Base-by-base conservation (phyloP, 2,113 vertebrate species). In the Hemichromis elongatus region DNA sequence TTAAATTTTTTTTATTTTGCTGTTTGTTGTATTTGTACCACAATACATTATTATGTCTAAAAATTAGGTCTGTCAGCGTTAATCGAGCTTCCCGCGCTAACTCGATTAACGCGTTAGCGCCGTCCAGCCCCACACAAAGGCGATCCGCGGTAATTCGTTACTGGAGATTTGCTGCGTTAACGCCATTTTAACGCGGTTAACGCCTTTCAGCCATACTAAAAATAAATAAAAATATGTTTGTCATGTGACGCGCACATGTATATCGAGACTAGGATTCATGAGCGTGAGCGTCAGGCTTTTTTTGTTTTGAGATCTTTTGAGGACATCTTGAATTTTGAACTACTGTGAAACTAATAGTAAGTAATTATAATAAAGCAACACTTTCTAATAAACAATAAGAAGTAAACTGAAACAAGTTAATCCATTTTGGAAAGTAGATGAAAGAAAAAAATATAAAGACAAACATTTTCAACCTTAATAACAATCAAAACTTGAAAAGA, bases 361-460 rank as follows among this genome's bases (percentile, higher is more conserved):
- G 0, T 24, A 68, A 24, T 6, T 14, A 0, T 42, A 70, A 45
- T 0, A 68, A 68, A 68, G 40, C 63, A 9, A 21, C 37, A 13
- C 59, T 54, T 37, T 53, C 28, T 73, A 30, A 30, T 13, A 53
- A n/a, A 33, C 24, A 53, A 28, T 28, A 35, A 78, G 14, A 35
- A 16, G 2, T 42, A 0, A 79, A 37, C 9, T 56, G n/a, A 79
- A 40, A 0, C 21, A 45, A 70, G 21, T 14, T 16, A 70, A 14
- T 45, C 37, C 66, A 3, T 45, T 70, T 42, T 40, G 24, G 24
- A 47, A 73, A 73, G 9, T 50, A 12, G 24, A n/a, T 53, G 19
- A n/a, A 9, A 37, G 9, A 9, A 19, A 7, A 52, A 52, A 52
- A 14, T 52, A 3, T 52, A 14, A n/a, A 53, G 19, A 28, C 42